A percentile compares a stretch with the other conserved stretches of the same genome.
Evolutionary conservation across 2,113 vertebrate genomes (phyloP).

Genomic region (Vicugna pacos): DNA sequence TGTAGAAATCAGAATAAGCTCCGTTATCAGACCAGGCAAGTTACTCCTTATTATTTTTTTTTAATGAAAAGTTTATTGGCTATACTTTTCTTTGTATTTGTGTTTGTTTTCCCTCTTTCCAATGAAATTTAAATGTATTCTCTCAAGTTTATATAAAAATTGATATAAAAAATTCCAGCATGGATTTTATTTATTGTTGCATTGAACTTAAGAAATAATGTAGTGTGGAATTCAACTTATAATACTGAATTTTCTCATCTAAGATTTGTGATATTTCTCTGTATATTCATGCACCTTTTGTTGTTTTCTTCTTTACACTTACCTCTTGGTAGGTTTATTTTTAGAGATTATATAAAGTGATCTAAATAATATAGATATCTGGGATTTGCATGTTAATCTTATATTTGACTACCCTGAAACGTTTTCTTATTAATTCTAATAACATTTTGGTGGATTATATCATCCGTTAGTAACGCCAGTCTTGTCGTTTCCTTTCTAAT

Average conservation of each 20-base stretch:
- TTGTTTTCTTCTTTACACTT: not conserved
- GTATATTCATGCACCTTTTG: not conserved
- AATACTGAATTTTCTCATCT: not conserved
- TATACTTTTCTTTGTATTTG: not conserved
- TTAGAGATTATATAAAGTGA: not conserved
- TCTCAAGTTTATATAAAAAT: not conserved
- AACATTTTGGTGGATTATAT: not conserved
- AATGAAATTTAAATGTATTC: constrained; percentile 35
- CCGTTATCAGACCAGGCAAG: not conserved
- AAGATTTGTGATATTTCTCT: not conserved
- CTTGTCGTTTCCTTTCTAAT: constrained; percentile 25
- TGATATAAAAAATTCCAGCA: not conserved
- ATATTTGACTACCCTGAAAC: not conserved
- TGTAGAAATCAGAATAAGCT: not conserved
- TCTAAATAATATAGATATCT: not conserved
- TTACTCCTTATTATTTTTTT: not conserved
- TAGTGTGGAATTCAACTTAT: not conserved
- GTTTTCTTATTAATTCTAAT: not conserved
- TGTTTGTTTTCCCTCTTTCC: not conserved
- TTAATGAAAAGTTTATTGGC: not conserved
- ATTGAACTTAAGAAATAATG: not conserved
- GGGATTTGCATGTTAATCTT: constrained; percentile 13
- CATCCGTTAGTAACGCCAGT: not conserved
- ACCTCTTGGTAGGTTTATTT: not conserved
- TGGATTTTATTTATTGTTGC: not conserved